Conservation (phyloP, 2,888 invertebrate genomes). For the Amblyteles armatorius region DNA sequence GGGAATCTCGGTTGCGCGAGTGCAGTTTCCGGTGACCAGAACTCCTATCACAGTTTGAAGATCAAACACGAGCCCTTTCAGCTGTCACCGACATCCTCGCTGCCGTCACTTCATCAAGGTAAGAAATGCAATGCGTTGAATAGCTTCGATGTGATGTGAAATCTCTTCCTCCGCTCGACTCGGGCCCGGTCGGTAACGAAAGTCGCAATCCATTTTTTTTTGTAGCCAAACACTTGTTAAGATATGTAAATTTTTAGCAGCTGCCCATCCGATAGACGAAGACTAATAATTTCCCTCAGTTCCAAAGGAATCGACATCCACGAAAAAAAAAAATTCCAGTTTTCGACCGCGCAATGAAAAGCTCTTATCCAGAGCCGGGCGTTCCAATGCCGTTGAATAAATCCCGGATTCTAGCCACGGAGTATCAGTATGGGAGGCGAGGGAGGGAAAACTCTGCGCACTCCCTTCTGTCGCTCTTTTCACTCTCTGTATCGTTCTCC, state of each 20-base stretch:
- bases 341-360: constrained; percentile 14
- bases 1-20: constrained; percentile 74
- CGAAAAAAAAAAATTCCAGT: not conserved
- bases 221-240: too few relatives aligned
- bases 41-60: constrained; percentile 77
- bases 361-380: constrained; percentile 22
- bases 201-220: too few relatives aligned
- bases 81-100: constrained; percentile 77
- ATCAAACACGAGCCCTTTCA: constrained; percentile 83
- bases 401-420: constrained; percentile 43
- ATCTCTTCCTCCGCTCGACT: not conserved
- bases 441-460: constrained; percentile 46
- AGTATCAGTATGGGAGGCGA: constrained; percentile 28
- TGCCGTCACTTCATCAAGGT: constrained; percentile 81
- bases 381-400: constrained; percentile 78
- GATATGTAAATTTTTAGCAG: too few relatives aligned
- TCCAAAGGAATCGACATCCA: too few relatives aligned
- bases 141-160: not conserved
- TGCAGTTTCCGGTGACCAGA: constrained; percentile 75
- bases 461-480: constrained; percentile 18
- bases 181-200: too few relatives aligned
- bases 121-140: constrained; percentile 27
- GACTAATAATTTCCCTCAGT: too few relatives aligned
- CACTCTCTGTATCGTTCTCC: not conserved
- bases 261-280: too few relatives aligned